Conservation (phyloP, 2,888 invertebrate species). For the Esperia sulphurella region DNA sequence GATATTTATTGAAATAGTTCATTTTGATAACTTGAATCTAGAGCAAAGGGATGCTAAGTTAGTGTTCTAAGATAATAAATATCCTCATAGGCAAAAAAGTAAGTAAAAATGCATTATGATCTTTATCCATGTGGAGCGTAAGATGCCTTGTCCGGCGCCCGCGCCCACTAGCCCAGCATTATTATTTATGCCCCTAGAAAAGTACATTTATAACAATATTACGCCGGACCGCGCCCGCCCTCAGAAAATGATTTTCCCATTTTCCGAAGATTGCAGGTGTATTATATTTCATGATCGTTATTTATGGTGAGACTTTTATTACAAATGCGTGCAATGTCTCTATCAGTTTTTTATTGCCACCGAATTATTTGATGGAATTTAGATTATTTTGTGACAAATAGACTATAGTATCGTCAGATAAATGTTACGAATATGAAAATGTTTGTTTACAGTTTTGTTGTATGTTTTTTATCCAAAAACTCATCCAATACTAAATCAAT, state of each 20-base stretch:
- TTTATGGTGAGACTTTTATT: constrained; percentile 78
- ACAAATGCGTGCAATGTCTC: constrained; percentile 79
- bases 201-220: constrained; percentile 80
- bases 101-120: constrained; percentile 10
- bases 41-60: too few species aligned
- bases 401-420: too few species aligned
- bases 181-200: constrained; percentile 75
- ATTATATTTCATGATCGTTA: constrained; percentile 80
- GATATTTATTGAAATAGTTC: too few species aligned
- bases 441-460: too few species aligned
- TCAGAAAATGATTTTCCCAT: constrained; percentile 78
- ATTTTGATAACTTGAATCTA: too few species aligned
- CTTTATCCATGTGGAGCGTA: constrained; percentile 19
- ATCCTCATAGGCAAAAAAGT: too few species aligned
- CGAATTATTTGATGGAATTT: constrained; percentile 71
- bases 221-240: constrained; percentile 76
- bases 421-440: too few species aligned
- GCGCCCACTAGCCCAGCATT: constrained; percentile 50
- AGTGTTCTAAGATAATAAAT: too few species aligned
- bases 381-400: constrained; percentile 52
- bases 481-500: too few species aligned
- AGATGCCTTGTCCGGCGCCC: constrained; percentile 34
- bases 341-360: constrained; percentile 73
- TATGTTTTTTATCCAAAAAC: too few species aligned
- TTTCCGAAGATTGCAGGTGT: constrained; percentile 79